Conservation (phyloP, 2,113 vertebrate genomes). For the Coryphaenoides rupestris region DNA sequence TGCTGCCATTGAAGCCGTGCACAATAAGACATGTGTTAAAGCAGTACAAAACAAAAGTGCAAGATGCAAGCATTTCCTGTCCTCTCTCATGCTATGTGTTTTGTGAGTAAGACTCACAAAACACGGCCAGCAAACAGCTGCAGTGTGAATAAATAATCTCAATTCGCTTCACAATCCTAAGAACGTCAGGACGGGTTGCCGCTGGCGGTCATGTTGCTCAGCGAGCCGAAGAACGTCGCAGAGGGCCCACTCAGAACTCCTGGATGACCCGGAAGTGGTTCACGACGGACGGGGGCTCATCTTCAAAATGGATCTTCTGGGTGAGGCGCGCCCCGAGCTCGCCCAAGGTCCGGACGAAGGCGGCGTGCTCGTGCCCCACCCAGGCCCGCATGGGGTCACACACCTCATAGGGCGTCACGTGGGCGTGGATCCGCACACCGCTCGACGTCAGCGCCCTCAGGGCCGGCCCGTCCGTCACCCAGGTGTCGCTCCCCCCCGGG, state of each 20-base stretch:
- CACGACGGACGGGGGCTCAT: slow-evolving; percentile 84
- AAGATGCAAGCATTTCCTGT: too few relatives aligned
- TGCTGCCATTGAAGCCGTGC: too few relatives aligned
- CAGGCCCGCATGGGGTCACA: slow-evolving; percentile 90
- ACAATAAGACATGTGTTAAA: too few relatives aligned
- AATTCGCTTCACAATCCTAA: too few relatives aligned
- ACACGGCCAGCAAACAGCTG: too few relatives aligned
- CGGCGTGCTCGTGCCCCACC: slow-evolving; percentile 90
- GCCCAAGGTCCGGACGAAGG: slow-evolving; percentile 83
- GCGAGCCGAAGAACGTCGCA: too few relatives aligned
- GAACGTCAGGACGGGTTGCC: too few relatives aligned
- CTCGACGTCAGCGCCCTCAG: slow-evolving; percentile 82
- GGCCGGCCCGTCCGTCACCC: slow-evolving; percentile 84
- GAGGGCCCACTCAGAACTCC: slow-evolving; percentile 65
- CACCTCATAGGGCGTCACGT: slow-evolving; percentile 95
- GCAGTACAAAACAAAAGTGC: too few relatives aligned
- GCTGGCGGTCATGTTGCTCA: too few relatives aligned
- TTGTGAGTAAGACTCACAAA: too few relatives aligned
- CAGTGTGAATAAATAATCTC: too few relatives aligned
- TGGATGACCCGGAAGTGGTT: slow-evolving; percentile 95
- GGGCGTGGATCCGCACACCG: slow-evolving; percentile 82
- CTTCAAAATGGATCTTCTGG: slow-evolving; percentile 86
- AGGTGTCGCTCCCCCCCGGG: slow-evolving; percentile 91
- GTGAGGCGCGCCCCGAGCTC: slow-evolving; percentile 79
- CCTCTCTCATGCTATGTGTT: too few relatives aligned